Evolutionary conservation across 2,888 invertebrate genomes (phyloP), one percentile per base, ranked within the genome.

Genomic region (Osmoderma eremita): DNA sequence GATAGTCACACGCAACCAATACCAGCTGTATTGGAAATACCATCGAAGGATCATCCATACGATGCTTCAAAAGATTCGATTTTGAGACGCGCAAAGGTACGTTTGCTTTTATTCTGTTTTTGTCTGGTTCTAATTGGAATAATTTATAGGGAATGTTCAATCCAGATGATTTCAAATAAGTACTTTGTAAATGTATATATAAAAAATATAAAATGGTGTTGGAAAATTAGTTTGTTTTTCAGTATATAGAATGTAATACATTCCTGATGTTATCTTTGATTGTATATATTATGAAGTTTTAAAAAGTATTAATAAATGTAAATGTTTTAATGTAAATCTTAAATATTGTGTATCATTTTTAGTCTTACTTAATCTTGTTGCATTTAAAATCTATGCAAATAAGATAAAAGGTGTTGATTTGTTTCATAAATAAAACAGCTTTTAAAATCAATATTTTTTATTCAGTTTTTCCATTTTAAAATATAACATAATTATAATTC

Each of bases 1-100:
- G 99, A 99, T 81, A 88, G 89, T 12, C 97, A 99, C 83, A 91
- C 91, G 8, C 89, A 93, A 22, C 96, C 98, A 0, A 91, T 98
- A 71, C 99, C 99, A 12, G 91, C 99, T 3, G 95, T 99, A 1
- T 87, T 99, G 70, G 99, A 99, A 86, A 99, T 99, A 76, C 99
- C 99, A 15, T 98, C 98, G 42, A 99, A 99, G 83, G 87, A 87
- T 78, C 91, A 92, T 82, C 99, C 99, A 0, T 99, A 99, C 81
- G 99, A 99, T 82, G 95, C 99, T 54, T 91, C 92, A 79, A 99
- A 99, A 84, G 99, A 98, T 84, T 98, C 97, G 0, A 97, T 98
- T 77, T 85, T 98, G 71, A 89, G 97, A 82, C 89, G 98, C 78
- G 98, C 98, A 70, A 95, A 90, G 89, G 96, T 95, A 85, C 75